A percentile compares a stretch with the other conserved stretches of the same genome.
Evolutionary conservation across 2,797 vertebrate genomes (phyloP).

Genomic region (Dryobates pubescens): DNA sequence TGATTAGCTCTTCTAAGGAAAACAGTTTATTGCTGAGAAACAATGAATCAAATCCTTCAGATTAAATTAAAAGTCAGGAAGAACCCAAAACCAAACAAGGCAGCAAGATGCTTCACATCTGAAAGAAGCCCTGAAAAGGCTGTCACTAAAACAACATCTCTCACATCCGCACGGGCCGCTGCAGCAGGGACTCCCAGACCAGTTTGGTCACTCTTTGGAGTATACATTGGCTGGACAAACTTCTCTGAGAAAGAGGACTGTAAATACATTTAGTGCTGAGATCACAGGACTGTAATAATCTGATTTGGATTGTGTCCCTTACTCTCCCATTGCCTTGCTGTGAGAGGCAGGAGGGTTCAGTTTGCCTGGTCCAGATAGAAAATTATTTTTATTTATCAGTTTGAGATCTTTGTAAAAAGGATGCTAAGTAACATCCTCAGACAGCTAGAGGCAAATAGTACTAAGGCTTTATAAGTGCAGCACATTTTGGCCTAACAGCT

Average conservation of each 20-base stretch:
- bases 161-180: neutral
- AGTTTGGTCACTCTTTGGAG: neutral
- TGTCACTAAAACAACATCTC: neutral
- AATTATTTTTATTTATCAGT: neutral
- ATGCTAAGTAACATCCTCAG: neutral
- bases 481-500: neutral
- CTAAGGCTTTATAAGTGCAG: neutral
- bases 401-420: slow-evolving; percentile 11
- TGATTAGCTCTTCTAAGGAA: neutral
- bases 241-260: neutral
- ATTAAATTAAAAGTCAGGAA: neutral
- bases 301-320: neutral
- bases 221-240: neutral
- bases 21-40: slow-evolving; percentile 6
- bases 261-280: neutral
- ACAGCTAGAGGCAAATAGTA: neutral
- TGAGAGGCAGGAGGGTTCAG: neutral
- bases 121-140: neutral
- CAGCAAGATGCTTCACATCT: neutral
- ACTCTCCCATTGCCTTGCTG: neutral
- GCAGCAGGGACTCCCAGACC: neutral
- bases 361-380: neutral
- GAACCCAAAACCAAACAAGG: neutral
- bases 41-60: neutral
- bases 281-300: neutral